Conservation (phyloP, 2,113 vertebrate genomes). For the Trematocara marginatum region DNA sequence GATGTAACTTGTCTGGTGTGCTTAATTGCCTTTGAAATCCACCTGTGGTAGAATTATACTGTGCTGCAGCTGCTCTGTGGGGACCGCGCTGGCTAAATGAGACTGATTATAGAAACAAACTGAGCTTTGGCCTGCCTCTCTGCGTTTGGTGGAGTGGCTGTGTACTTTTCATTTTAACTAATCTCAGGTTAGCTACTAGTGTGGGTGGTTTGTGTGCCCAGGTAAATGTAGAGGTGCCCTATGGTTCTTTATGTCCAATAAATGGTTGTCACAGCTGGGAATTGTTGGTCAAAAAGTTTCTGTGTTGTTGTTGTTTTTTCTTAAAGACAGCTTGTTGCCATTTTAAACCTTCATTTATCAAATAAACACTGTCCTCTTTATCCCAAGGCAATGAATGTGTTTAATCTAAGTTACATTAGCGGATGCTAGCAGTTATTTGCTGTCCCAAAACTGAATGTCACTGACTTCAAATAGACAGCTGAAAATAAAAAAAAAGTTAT, state of each 20-base stretch:
- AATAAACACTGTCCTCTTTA: neutral
- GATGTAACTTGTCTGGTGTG: constrained; percentile 21
- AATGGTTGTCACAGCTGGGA: neutral
- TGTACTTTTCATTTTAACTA: neutral
- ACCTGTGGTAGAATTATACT: constrained; percentile 29
- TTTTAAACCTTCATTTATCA: neutral
- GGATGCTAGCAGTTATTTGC: neutral
- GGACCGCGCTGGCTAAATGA: neutral
- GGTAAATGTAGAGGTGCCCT: neutral
- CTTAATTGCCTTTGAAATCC: constrained; percentile 44
- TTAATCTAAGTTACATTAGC: neutral
- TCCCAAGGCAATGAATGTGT: neutral
- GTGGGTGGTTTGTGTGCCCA: neutral
- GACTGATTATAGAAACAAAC: constrained; percentile 27
- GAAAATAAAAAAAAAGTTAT: neutral
- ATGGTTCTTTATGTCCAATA: neutral
- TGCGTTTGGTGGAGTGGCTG: neutral
- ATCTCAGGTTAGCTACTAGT: neutral
- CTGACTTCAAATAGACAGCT: neutral
- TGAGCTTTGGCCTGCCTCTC: neutral
- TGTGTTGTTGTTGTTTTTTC: neutral
- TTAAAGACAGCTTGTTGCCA: neutral
- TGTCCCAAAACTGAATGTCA: neutral
- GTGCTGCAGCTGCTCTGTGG: constrained; percentile 3
- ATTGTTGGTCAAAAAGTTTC: neutral